Base-by-base conservation (phyloP, 1,140 invertebrate genomes). In the Achroia grisella region DNA sequence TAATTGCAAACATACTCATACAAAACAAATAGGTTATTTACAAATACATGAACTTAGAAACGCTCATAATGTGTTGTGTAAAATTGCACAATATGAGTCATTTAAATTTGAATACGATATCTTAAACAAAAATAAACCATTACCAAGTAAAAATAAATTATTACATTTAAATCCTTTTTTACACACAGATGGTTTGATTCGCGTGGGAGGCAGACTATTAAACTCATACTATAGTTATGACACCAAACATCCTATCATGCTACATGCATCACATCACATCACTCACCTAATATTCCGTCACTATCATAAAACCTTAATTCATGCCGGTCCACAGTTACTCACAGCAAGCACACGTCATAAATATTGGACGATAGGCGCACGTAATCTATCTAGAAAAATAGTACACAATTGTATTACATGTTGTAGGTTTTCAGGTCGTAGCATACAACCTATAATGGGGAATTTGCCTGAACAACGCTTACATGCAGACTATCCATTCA, bases 281-380 rank as follows among this genome's bases (percentile, higher is more conserved):
- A 50, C 50, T 5, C 49, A 47, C 44, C 11, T 50, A 10, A 39
- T 56, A 33, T 61, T 56, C 52, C 34, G 42, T 13, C 41, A 10
- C 29, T 39, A 47, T 39, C 57, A 60, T 50, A 12, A 37, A 30
- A 44, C 49, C 37, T 32, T 49, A 8, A 17, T 56, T 29, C 57
- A 56, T 43, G 49, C 52, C 2, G 49, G 46, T 11, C 52, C 57
- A 8, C 57, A 55, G 17, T 32, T 50, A n/a, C n/a, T n/a, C n/a
- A n/a, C n/a, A n/a, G n/a, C n/a, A n/a, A n/a, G n/a, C n/a, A n/a
- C n/a, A n/a, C n/a, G n/a, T n/a, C 32, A 34, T 34, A 34, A 34
- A 34, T 34, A n/a, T 34, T 34, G 32, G 32, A 34, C 12, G 4
- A 34, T 34, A 8, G 32, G 32, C 4, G 32, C 9, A 8, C 5